Conservation (phyloP, 2,888 invertebrate species). For the Synanthedon formicaeformis region DNA sequence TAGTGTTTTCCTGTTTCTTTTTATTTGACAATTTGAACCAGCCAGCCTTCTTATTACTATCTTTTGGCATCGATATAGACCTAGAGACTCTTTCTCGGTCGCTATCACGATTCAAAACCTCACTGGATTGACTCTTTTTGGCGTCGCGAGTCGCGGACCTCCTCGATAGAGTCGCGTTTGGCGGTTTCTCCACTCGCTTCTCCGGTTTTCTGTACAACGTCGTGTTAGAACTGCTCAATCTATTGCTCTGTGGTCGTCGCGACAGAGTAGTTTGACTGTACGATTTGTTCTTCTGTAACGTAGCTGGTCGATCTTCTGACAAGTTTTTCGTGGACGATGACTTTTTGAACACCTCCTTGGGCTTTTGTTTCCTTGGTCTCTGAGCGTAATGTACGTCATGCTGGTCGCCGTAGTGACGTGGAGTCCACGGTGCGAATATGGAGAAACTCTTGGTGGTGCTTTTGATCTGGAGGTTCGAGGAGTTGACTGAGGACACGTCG, state of each 20-base stretch:
- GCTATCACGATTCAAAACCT: slow-evolving; percentile 68
- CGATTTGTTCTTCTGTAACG: slow-evolving; percentile 61
- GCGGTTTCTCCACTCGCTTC: slow-evolving; percentile 40
- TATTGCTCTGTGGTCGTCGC: slow-evolving; percentile 36
- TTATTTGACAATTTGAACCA: slow-evolving; percentile 76
- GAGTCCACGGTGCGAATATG: slow-evolving; percentile 87
- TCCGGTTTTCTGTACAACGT: slow-evolving; percentile 57
- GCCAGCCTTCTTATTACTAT: slow-evolving; percentile 77
- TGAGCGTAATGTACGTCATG: slow-evolving; percentile 86
- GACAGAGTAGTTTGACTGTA: slow-evolving; percentile 57
- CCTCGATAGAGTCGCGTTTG: slow-evolving; percentile 41
- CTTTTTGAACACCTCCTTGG: slow-evolving; percentile 48
- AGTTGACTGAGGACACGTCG: slow-evolving; percentile 76
- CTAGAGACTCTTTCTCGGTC: slow-evolving; percentile 68
- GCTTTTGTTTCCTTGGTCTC: slow-evolving; percentile 50
- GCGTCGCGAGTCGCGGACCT: slow-evolving; percentile 42
- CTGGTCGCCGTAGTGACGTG: slow-evolving; percentile 78
- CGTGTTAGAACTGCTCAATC: slow-evolving; percentile 49
- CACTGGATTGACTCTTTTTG: slow-evolving; percentile 73
- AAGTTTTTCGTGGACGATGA: slow-evolving; percentile 55
- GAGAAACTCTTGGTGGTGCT: slow-evolving; percentile 85
- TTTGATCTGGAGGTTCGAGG: slow-evolving; percentile 75
- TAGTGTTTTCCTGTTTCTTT: slow-evolving; percentile 51
- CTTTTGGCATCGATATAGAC: slow-evolving; percentile 80
- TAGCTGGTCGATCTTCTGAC: slow-evolving; percentile 31